phyloP scores from a whole-genome alignment of 2,797 vertebrate genomes.

The Momotus momota region DNA sequence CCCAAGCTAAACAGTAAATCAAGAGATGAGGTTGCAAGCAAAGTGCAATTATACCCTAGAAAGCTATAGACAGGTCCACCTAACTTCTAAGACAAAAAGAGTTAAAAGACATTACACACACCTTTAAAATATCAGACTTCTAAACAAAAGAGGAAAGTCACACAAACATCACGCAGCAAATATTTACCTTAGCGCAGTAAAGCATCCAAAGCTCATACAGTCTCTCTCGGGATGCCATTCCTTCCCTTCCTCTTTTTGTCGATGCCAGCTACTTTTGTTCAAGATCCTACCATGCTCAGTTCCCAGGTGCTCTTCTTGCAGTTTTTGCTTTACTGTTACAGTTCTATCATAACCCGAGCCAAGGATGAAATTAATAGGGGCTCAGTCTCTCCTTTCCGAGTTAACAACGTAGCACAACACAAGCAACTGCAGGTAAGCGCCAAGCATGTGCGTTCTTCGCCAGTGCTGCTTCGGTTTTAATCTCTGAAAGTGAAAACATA shows the following conservation, averaged over 20 bases:
- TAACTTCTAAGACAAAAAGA: neutral
- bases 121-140: neutral
- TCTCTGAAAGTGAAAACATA: slow-evolving; percentile 31
- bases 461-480: neutral
- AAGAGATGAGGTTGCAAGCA: neutral
- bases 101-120: neutral
- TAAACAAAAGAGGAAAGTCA: neutral
- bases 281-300: slow-evolving; percentile 61
- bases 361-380: neutral
- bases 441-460: neutral
- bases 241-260: slow-evolving; percentile 48
- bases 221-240: slow-evolving; percentile 96
- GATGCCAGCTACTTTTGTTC: neutral
- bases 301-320: neutral
- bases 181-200: slow-evolving; percentile 93
- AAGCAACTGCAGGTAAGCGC: neutral
- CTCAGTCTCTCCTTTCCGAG: slow-evolving; percentile 22
- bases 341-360: neutral
- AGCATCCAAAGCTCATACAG: slow-evolving; percentile 99
- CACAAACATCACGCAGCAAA: neutral
- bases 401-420: neutral
- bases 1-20: neutral
- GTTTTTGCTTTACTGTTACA: neutral
- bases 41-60: neutral
- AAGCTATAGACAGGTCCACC: neutral